Evolutionary conservation across 2,797 vertebrate genomes (phyloP), one percentile per base, ranked within the genome.

Genomic region (Falco cherrug): DNA sequence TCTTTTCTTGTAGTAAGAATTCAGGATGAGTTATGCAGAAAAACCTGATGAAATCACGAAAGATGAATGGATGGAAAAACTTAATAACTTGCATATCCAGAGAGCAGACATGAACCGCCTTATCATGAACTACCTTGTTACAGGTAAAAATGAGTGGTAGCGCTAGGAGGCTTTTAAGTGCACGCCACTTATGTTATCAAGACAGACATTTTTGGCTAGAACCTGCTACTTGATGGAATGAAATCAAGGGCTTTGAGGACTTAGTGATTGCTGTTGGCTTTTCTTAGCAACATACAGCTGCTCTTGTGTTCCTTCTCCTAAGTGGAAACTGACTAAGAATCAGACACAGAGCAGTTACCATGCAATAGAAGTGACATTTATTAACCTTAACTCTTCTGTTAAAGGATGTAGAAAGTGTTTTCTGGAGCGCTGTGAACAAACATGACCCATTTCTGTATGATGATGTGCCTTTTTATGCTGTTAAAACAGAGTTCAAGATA

Each of bases 31-130:
- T 98, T 99, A 99, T 98, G 97, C 99, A 82, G 99, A 99, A 98
- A 99, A 99, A 97, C 98, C 99, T 76, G 99, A 99, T 95, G 99
- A 99, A 96, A 98, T 99, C 98, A 99, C 99, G 9, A 99, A 99
- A 97, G 99, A 99, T 91, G 99, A 99, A 95, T 99, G 99, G 99
- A 99, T 99, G 99, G 99, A 99, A 91, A 99, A 99, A 89, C 99
- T 99, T 89, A 99, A 99, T 97, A 99, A 99, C 96, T 98, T 99
- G 95, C 99, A 99, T 82, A 99, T 99, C 92, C 99, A 99, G 97
- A 99, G 99, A 96, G 99, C 99, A 85, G 99, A 99, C 96, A 99
- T 99, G 99, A 99, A 99, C 93, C 98, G 99, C 83, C 99, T 99
- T 88, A 99, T 99, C 89, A 99, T 99, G 99, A 99, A 99, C 98